These are phyloP conservation scores for Agrochola litura DNA, from an alignment of 2,888 invertebrate species.

Conservation along the genomic window DNA sequence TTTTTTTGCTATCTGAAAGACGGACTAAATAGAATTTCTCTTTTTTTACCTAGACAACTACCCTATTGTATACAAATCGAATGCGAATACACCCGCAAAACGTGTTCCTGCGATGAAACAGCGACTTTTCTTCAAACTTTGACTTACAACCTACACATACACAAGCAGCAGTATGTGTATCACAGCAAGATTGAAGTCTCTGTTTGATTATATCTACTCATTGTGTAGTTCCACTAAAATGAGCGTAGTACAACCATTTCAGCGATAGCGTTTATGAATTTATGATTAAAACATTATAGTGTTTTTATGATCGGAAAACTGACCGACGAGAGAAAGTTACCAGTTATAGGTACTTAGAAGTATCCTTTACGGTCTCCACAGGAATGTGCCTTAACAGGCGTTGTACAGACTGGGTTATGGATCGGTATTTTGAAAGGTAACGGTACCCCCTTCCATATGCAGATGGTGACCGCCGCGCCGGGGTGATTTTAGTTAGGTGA, in stretches of 20 bases:
- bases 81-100: neutral
- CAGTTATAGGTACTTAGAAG: no score
- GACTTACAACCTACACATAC: neutral
- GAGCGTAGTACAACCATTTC: constrained; percentile 11
- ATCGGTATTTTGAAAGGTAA: neutral
- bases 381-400: neutral
- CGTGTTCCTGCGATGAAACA: neutral
- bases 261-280: constrained; percentile 36
- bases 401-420: neutral
- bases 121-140: neutral
- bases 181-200: neutral
- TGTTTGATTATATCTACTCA: constrained; percentile 20
- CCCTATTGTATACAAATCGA: neutral
- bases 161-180: neutral
- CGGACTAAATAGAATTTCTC: no score
- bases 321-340: no score
- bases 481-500: neutral
- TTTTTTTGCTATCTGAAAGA: no score
- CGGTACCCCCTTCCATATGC: neutral
- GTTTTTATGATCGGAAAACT: constrained; percentile 16
- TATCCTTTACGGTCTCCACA: neutral
- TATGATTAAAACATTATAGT: constrained; percentile 9
- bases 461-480: neutral
- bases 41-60: no score
- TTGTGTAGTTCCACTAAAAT: constrained; percentile 2